phyloP scores from a whole-genome alignment of 2,888 invertebrate species.

The Monopis laevigella region DNA sequence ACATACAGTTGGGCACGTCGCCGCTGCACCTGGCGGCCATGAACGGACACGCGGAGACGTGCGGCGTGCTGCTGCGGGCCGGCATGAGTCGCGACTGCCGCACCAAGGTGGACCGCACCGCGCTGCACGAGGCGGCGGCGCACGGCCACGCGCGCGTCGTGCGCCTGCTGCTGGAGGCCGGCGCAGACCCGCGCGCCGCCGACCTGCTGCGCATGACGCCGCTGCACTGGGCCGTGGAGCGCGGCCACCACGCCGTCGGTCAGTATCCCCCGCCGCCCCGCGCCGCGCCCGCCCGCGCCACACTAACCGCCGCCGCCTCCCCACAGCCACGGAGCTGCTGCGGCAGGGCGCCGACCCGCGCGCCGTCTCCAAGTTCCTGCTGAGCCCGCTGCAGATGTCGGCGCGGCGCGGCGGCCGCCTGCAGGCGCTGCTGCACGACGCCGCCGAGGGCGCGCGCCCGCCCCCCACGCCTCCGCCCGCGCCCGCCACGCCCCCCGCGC shows the following conservation, averaged over 20 bases:
- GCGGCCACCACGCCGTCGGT: constrained; percentile 72
- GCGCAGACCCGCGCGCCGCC: constrained; percentile 35
- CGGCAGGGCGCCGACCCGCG: constrained; percentile 77
- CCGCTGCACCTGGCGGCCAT: constrained; percentile 84
- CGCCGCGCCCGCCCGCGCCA: constrained; percentile 70
- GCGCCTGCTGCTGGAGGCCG: constrained; percentile 69
- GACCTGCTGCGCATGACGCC: constrained; percentile 76
- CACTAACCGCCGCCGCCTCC: constrained; percentile 69
- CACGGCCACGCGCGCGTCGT: constrained; percentile 84
- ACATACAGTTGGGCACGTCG: constrained; percentile 83
- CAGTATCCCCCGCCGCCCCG: constrained; percentile 76
- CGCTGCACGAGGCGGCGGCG: constrained; percentile 88
- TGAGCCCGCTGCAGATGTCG: constrained; percentile 35
- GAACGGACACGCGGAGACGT: constrained; percentile 84
- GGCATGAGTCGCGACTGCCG: constrained; percentile 89
- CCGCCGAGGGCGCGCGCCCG: constrained; percentile 16
- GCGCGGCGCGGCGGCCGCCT: constrained; percentile 24
- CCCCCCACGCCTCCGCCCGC: too few relatives aligned
- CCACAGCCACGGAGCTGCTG: constrained; percentile 71
- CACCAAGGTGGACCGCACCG: constrained; percentile 93
- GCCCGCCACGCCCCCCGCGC: too few relatives aligned
- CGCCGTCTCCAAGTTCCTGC: constrained; percentile 44
- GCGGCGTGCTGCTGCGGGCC: constrained; percentile 82
- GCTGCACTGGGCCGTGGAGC: constrained; percentile 93
- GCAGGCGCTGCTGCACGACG: constrained; percentile 24